Evolutionary conservation across 2,113 vertebrate genomes (phyloP).

Genomic region (Ictalurus punctatus): DNA sequence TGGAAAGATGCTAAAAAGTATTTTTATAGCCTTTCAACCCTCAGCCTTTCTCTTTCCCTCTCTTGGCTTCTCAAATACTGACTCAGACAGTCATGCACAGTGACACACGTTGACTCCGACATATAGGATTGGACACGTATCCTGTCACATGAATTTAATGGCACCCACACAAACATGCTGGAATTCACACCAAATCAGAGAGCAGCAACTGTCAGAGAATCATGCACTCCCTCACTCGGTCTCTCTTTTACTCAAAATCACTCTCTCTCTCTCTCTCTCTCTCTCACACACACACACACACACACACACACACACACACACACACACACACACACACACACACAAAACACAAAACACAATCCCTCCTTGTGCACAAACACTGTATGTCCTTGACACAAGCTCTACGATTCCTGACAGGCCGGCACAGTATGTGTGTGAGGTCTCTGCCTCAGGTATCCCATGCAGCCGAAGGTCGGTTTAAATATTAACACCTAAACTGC

Average conservation of each 20-base stretch:
- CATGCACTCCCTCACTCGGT: constrained; percentile 51
- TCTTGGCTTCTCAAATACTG: not conserved
- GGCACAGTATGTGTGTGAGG: constrained; percentile 32
- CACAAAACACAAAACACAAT: not conserved
- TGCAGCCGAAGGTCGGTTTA: constrained; percentile 63
- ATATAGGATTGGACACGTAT: constrained; percentile 32
- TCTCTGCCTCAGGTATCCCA: constrained; percentile 59
- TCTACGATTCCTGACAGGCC: constrained; percentile 71
- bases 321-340: too few relatives aligned
- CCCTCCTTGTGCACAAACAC: constrained; percentile 55
- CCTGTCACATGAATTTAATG: constrained; percentile 33
- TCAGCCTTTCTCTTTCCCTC: constrained; percentile 1
- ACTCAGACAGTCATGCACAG: constrained; percentile 25
- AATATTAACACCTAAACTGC: constrained; percentile 70
- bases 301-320: too few relatives aligned
- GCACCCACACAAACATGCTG: constrained; percentile 33
- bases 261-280: not conserved
- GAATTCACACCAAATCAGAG: constrained; percentile 30
- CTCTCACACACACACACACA: too few relatives aligned
- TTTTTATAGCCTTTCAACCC: constrained; percentile 48
- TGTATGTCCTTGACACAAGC: constrained; percentile 69
- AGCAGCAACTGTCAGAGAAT: constrained; percentile 11
- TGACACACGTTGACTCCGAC: constrained; percentile 21
- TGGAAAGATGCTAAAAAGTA: not conserved
- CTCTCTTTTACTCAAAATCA: constrained; percentile 42